Base-by-base conservation (phyloP, 92 coral and sea anemone genomes). In the Micromussa lordhowensis region DNA sequence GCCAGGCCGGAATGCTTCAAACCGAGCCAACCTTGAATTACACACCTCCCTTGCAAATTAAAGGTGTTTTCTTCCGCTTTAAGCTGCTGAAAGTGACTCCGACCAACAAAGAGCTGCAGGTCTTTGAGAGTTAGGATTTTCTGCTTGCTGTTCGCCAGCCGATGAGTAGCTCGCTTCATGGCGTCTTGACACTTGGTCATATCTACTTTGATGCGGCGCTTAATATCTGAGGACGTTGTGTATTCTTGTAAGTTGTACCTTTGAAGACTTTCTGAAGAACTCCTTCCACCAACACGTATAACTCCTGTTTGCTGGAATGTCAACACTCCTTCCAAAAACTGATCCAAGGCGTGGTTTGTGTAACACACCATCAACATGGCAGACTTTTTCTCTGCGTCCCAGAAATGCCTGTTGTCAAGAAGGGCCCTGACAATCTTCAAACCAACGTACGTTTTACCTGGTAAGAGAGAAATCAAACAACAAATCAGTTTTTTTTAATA, bases 291-390 rank as follows among this genome's bases (percentile, higher is more conserved):
- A 79, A 96, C 98, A 15, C 99, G 92, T 32, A 96, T 91, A 34
- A 96, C 79, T 26, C 98, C 99, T 12, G 89, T 87, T n/a, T 76
- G 82, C 12, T 91, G 92, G 72, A 96, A 96, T 24, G 79, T 82
- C 71, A 93, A 92, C 58, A 96, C 95, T 2, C 99, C 99, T 74
- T 96, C 99, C 14, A 96, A 92, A 81, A 96, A 96, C 85, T 96
- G 99, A 73, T 96, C 99, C 79, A 96, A 90, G 59, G 99, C 99
- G 68, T 96, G 98, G 91, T 94, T 96, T 63, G 99, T 96, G 86
- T 94, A 96, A 77, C 98, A 96, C 11, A 96, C 99, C 93, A 96
- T 91, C 79, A 96, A 89, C 95, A 96, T 91, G 51, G 91, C 85
- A 1, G 96, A 92, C 29, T 40, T 89, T 12, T 81, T 55, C 64